phyloP scores from a whole-genome alignment of 2,797 vertebrate genomes.

The Borostomias antarcticus region DNA sequence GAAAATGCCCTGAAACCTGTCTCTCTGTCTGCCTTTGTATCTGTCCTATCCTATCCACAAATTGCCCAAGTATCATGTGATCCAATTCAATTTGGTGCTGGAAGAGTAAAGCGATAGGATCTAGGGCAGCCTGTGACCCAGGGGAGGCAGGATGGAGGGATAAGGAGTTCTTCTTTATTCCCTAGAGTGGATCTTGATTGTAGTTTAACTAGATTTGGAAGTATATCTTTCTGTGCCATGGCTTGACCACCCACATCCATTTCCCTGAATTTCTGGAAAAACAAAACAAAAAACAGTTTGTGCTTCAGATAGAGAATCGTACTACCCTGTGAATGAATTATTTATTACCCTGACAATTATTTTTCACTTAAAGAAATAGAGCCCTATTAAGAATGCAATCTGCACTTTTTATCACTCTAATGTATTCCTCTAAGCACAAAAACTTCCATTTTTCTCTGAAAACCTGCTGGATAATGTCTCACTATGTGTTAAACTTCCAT shows the following conservation, averaged over 20 bases:
- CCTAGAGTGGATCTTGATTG: conserved; percentile 9
- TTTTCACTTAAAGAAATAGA: not conserved
- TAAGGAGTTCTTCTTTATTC: conserved; percentile 6
- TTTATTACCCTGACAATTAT: not conserved
- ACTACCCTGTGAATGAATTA: no score
- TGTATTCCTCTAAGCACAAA: no score
- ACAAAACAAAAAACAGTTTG: not conserved
- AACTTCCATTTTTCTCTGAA: not conserved
- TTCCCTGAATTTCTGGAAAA: not conserved
- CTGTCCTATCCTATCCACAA: not conserved
- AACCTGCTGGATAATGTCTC: not conserved
- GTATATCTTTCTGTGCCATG: not conserved
- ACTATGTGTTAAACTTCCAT: no score
- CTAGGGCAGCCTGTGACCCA: not conserved
- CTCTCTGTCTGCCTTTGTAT: not conserved
- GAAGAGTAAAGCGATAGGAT: not conserved
- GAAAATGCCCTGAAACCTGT: not conserved
- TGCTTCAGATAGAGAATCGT: no score
- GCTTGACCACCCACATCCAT: not conserved
- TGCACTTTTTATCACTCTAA: not conserved
- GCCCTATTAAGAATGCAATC: not conserved
- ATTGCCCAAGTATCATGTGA: not conserved
- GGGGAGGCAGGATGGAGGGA: not conserved
- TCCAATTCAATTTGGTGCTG: conserved; percentile 6
- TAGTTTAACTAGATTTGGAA: conserved; percentile 8